phyloP scores from a whole-genome alignment of 1,140 invertebrate species.

The Drosophila trapezifrons region DNA sequence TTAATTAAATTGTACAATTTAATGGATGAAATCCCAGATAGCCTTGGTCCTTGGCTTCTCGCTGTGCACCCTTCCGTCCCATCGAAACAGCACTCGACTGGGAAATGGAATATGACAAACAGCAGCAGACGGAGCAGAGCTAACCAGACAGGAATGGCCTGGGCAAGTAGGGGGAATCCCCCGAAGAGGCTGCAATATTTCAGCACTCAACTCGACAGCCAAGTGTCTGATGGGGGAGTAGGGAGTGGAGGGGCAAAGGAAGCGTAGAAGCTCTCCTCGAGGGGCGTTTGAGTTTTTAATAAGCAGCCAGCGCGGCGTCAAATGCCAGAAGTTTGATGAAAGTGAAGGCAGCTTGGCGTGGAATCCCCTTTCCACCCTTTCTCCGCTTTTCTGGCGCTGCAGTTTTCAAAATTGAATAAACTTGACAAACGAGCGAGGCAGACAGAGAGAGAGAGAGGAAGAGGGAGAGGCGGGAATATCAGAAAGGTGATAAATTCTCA shows the following conservation, averaged over 20 bases:
- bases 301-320: conserved; percentile 57
- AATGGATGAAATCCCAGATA: background rate
- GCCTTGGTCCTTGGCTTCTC: background rate
- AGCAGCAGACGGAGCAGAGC: conserved; percentile 33
- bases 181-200: conserved; percentile 56
- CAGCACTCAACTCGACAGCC: conserved; percentile 51
- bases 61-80: conserved; percentile 4
- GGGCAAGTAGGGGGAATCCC: conserved; percentile 7
- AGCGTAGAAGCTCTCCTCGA: conserved; percentile 23
- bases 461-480: conserved; percentile 1
- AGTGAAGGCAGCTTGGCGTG: conserved; percentile 37
- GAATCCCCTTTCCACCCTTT: background rate
- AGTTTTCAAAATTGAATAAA: conserved; percentile 63
- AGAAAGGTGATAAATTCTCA: conserved; percentile 65
- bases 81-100: conserved; percentile 26
- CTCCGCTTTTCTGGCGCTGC: conserved; percentile 12
- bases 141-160: conserved; percentile 35
- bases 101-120: conserved; percentile 38
- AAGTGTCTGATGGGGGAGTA: conserved; percentile 29
- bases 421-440: conserved; percentile 55
- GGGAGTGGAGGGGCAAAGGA: background rate
- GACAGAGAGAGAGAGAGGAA: background rate
- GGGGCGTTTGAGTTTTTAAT: conserved; percentile 66
- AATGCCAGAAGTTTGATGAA: conserved; percentile 68
- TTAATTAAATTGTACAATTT: background rate